Evolutionary conservation across 2,888 invertebrate species (phyloP).

Genomic region (Volucella inflata): DNA sequence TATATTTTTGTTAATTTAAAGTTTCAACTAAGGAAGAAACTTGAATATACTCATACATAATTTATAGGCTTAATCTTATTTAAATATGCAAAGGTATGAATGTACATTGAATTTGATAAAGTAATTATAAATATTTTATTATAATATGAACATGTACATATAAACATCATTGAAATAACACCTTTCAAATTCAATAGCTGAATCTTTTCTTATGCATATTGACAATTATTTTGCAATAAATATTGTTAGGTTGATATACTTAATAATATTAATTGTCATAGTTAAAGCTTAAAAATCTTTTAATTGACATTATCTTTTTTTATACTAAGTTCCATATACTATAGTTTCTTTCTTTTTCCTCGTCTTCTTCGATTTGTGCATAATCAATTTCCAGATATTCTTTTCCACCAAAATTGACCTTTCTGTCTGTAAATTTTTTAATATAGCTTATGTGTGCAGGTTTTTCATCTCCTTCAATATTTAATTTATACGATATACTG

Average conservation of each 20-base stretch:
- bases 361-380: conserved; percentile 82
- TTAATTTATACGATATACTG: conserved; percentile 82
- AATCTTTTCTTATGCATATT: neutral
- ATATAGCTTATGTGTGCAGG: conserved; percentile 83
- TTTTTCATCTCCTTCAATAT: conserved; percentile 82
- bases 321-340: conserved; percentile 83
- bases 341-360: conserved; percentile 80
- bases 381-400: conserved; percentile 83
- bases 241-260: neutral
- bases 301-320: conserved; percentile 9
- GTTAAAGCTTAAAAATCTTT: neutral
- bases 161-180: too few species aligned
- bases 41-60: too few species aligned
- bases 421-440: conserved; percentile 82
- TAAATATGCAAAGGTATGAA: conserved; percentile 8
- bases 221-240: neutral
- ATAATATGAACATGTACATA: too few species aligned
- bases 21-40: too few species aligned
- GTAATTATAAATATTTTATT: neutral
- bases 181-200: neutral
- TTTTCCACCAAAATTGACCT: conserved; percentile 82
- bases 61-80: too few species aligned
- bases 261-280: conserved; percentile 5
- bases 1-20: too few species aligned
- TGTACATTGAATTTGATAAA: conserved; percentile 1